Percentiles rank a stretch among this genome's conserved stretches.
Evolutionary conservation across 2,888 invertebrate species (phyloP).

Genomic region (Pemphredon lugubris): DNA sequence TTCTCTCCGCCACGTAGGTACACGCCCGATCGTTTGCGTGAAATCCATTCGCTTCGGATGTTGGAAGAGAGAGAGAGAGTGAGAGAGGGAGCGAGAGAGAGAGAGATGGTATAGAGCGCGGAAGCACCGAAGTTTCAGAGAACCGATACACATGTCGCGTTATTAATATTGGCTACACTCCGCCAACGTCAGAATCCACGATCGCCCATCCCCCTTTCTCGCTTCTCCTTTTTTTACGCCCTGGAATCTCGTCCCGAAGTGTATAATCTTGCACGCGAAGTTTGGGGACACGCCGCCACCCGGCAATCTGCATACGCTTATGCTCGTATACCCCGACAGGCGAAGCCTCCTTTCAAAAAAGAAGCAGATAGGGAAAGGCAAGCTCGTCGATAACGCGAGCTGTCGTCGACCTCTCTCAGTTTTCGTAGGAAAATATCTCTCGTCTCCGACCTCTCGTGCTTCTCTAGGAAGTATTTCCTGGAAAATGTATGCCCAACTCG

Average conservation of each 20-base stretch:
- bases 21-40: conserved; percentile 10
- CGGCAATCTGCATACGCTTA: conserved; percentile 77
- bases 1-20: no score
- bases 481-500: no score
- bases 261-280: conserved; percentile 75
- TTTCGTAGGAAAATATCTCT: neutral
- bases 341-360: conserved; percentile 39
- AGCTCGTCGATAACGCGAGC: conserved; percentile 49
- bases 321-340: conserved; percentile 39
- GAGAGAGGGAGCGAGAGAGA: no score
- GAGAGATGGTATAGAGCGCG: conserved; percentile 54
- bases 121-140: conserved; percentile 55
- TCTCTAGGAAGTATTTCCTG: no score
- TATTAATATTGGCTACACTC: conserved; percentile 70
- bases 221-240: conserved; percentile 49
- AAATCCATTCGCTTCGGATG: conserved; percentile 41
- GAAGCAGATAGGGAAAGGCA: conserved; percentile 12
- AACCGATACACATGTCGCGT: conserved; percentile 72
- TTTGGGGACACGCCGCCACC: conserved; percentile 74
- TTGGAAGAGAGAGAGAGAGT: conserved; percentile 56
- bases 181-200: conserved; percentile 49
- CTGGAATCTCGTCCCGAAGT: conserved; percentile 71
- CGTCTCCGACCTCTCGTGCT: no score
- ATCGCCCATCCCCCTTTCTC: conserved; percentile 22
- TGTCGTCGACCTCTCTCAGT: conserved; percentile 49